Base-by-base conservation (phyloP, 2,113 vertebrate genomes). In the Vulpes ferrilata region DNA sequence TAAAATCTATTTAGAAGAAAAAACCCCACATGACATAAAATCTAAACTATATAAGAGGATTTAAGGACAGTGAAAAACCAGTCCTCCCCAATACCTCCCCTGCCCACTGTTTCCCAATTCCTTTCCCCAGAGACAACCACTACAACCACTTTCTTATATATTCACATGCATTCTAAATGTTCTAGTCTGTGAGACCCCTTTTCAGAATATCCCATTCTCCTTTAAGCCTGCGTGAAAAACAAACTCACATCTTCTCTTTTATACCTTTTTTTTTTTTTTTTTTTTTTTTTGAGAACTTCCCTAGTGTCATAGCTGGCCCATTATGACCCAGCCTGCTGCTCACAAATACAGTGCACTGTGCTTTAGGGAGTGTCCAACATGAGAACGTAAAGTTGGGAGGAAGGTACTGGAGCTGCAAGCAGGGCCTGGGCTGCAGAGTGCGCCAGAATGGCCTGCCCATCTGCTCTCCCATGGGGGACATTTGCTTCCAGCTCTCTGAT, bases 1-100 rank as follows among this genome's bases (percentile, higher is more conserved):
- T 73, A 80, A 94, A 92, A 80, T 12, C 57, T 55, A 53, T 59
- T n/a, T 80, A 74, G 11, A 27, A 69, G 59, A 76, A 84, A 76
- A 67, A 67, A 11, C 30, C 11, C 22, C 23, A 64, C 55, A 17
- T 11, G 32, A 32, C 20, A 22, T 17, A 74, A 94, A 76, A 90
- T 85, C 38, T 11, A 74, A 89, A 92, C 76, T 23, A 2, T 48
- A 3, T 4, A 27, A 55, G 48, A 76, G 7, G 17, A 85, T 87
- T 88, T 87, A 69, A 32, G 17, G 64, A 51, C 2, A 55, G 62
- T 78, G 57, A 74, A 53, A 32, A 25, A 20, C 35, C 79, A 90
- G 62, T 51, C 43, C 10, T 48, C 43, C 43, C 43, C 43, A 43
- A 43, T 43, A 1, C 38, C 25, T 30, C 48, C 67, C 11, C 10